Base-by-base conservation (phyloP, 2,113 vertebrate species). In the Malaclemys terrapin region DNA sequence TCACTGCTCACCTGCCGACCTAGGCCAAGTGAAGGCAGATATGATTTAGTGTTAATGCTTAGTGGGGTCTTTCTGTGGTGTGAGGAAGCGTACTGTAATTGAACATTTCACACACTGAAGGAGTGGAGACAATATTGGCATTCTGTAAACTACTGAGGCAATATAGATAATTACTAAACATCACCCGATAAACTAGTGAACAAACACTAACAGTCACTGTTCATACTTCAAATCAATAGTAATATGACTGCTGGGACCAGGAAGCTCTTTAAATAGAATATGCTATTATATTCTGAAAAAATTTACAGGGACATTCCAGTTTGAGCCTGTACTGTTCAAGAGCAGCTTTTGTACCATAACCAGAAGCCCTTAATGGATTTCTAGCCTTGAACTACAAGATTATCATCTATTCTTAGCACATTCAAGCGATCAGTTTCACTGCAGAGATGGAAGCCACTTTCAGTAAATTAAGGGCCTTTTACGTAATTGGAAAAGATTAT, bases 1-100 rank as follows among this genome's bases (percentile, higher is more conserved):
- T 99, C 99, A 0, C 99, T 99, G 90, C 99, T 99, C 87, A 99
- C 99, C 1, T 99, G 98, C 4, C 99, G 99, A 75, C 99, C 99
- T 99, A 91, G 20, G 31, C 80, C 53, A 91, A 78, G n/a, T 53
- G 62, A 42, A 29, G 57, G 69, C 62, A 4, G 24, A 84, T 0
- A 1, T 0, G 59, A 84, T 59, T 84, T 38, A 84, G 11, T 4
- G n/a, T 10, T n/a, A 22, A 2, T 1, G 35, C 31, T 47, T 54
- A 27, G 16, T 35, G 50, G 42, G 84, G 84, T 2, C n/a, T 42
- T 75, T 76, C 49, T 82, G 35, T 24, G 14, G 12, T 24, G 89
- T 20, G 52, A 25, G 35, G 59, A 27, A 72, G 35, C 13, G 1
- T 72, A 16, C 16, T 2, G 0, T 50, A 78, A 47, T 6, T 25